Base-by-base conservation (phyloP, 1,140 invertebrate species). In the Colletes gigas region DNA sequence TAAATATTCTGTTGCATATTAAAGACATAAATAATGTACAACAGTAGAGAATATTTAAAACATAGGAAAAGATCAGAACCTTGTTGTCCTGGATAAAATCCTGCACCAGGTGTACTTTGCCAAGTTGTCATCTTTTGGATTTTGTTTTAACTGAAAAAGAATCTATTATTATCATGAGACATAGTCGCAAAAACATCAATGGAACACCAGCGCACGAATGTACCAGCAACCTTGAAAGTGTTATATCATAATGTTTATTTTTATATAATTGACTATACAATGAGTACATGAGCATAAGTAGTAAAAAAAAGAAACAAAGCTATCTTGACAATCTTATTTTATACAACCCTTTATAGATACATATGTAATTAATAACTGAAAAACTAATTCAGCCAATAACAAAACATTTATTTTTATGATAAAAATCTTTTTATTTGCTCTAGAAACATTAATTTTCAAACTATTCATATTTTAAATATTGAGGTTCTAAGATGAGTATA, bases 41-140 rank as follows among this genome's bases (percentile, higher is more conserved):
- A 54, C 52, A 65, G 59, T 70, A 6, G 6, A 57, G 21, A 77
- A 81, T 78, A 66, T 78, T 65, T 54, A 62, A 69, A 70, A 89
- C 67, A 68, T 80, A 87, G 76, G 71, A 78, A 86, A 86, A 87
- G 59, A 84, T 88, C 71, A 86, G 87, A 89, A 92, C 92, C 92
- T 92, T 92, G 90, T 91, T 90, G 91, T 67, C 88, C 89, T 88
- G 91, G 88, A 85, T 92, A 91, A 84, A 59, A 90, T 89, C 89
- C 91, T 41, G 89, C 83, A 85, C 89, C 91, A 67, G 91, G 92
- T 89, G 87, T 85, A 67, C 85, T 85, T 86, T 90, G 90, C 91
- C 92, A 92, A 82, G 88, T 91, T 70, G 92, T 81, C 92, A 93
- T 93, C 89, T 92, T 92, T 87, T 69, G 52, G 76, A 80, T 78